A percentile compares a stretch with the other conserved stretches of the same genome.
These are phyloP conservation scores for Geothlypis trichas DNA, from an alignment of 2,113 vertebrate species.

Conservation along the genomic window DNA sequence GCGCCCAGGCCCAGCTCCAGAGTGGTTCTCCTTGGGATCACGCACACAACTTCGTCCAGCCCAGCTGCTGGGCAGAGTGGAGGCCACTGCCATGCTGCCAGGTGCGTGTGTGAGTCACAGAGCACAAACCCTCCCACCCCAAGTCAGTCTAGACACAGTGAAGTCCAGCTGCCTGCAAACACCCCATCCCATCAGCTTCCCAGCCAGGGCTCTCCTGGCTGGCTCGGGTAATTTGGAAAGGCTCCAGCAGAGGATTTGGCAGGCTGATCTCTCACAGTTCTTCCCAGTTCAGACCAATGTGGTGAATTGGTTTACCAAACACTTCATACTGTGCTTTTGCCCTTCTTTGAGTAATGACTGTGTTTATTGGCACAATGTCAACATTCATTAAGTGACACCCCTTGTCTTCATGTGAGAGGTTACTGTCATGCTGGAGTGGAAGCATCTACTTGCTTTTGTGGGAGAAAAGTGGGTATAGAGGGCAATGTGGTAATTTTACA, in stretches of 20 bases:
- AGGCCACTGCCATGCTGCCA: neutral
- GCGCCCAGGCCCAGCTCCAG: neutral
- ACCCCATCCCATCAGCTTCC: neutral
- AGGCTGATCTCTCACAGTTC: neutral
- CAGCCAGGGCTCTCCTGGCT: neutral
- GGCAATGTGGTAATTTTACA: neutral
- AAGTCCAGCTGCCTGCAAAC: constrained; percentile 1
- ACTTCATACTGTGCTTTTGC: neutral
- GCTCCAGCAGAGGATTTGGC: neutral
- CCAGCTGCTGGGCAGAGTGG: neutral
- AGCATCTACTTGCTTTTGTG: neutral
- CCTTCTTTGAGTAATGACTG: neutral
- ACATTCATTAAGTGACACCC: neutral
- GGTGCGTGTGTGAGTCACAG: neutral
- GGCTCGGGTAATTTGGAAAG: neutral
- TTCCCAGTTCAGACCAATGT: constrained; percentile 13
- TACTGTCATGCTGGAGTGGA: neutral
- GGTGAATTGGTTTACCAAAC: constrained; percentile 14
- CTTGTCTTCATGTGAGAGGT: neutral
- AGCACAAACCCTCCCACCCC: neutral
- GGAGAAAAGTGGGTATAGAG: neutral
- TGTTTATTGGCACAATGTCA: neutral
- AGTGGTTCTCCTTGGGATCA: neutral
- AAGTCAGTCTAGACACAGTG: neutral
- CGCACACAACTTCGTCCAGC: neutral